Percentiles rank a stretch among this genome's conserved stretches.
phyloP scores from a whole-genome alignment of 2,113 vertebrate species.

The Peromyscus leucopus region DNA sequence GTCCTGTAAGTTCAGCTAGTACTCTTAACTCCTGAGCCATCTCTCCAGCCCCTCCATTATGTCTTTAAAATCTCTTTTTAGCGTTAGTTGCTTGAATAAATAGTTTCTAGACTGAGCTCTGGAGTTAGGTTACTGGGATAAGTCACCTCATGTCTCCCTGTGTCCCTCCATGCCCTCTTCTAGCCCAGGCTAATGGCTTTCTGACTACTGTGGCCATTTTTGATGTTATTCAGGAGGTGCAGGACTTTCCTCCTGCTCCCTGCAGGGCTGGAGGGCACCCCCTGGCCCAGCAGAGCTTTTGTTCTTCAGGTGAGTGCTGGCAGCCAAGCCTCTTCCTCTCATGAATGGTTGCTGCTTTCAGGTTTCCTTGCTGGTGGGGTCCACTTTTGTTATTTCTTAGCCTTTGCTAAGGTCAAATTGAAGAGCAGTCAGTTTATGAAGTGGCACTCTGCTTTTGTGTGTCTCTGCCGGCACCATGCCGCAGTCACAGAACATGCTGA shows the following conservation, averaged over 20 bases:
- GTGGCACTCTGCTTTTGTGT: background rate
- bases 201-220: background rate
- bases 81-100: background rate
- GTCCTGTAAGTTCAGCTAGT: background rate
- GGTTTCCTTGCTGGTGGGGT: background rate
- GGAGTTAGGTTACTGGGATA: background rate
- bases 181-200: background rate
- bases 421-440: background rate
- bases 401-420: background rate
- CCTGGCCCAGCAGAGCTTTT: background rate
- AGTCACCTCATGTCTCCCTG: background rate
- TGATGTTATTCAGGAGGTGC: background rate
- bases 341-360: background rate
- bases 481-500: background rate
- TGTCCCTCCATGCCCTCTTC: background rate
- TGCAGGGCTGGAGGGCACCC: background rate
- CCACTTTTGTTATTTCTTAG: background rate
- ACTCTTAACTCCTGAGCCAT: background rate
- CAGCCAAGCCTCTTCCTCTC: background rate
- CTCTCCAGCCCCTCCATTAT: background rate
- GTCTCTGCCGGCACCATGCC: background rate
- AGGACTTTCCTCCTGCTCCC: rapidly evolving
- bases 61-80: background rate
- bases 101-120: background rate
- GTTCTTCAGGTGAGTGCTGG: background rate